A percentile compares a stretch with the other conserved stretches of the same genome.
These are phyloP conservation scores for Trachelus troglodyta DNA, from an alignment of 2,888 invertebrate genomes.

Conservation along the genomic window DNA sequence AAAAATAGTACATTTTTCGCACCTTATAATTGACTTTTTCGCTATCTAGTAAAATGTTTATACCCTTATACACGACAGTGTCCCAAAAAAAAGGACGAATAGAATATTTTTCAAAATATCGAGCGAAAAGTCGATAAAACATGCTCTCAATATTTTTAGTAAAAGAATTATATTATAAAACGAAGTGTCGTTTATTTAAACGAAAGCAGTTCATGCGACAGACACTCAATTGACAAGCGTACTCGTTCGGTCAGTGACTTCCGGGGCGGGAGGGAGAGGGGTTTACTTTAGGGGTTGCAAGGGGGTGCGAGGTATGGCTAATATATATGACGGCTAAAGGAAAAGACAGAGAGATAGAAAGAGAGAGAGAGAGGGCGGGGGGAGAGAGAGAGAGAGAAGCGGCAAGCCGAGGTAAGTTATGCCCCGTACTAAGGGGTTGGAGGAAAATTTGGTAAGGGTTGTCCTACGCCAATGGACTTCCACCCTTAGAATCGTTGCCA, in stretches of 20 bases:
- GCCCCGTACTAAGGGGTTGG: neutral
- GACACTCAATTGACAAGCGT: neutral
- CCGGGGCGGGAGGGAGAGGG: neutral
- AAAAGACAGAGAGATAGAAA: neutral
- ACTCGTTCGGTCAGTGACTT: neutral
- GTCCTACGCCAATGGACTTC: slow-evolving; percentile 44
- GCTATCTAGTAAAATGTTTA: neutral
- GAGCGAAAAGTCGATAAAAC: neutral
- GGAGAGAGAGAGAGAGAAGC: neutral
- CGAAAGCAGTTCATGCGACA: neutral
- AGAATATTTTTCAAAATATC: neutral
- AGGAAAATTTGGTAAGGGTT: slow-evolving; percentile 48
- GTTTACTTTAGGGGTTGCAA: neutral
- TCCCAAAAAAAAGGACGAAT: no score
- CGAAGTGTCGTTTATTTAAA: neutral
- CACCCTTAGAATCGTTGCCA: slow-evolving; percentile 58
- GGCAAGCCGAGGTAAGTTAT: neutral
- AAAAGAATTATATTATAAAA: neutral
- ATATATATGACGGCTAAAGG: neutral
- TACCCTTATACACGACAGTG: no score
- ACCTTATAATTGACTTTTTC: no score
- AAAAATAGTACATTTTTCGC: neutral
- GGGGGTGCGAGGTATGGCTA: neutral
- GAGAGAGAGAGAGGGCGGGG: no score
- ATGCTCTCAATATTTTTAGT: neutral